Evolutionary conservation across 2,888 invertebrate genomes (phyloP), one percentile per base, ranked within the genome.

Genomic region (Melolontha melolontha): DNA sequence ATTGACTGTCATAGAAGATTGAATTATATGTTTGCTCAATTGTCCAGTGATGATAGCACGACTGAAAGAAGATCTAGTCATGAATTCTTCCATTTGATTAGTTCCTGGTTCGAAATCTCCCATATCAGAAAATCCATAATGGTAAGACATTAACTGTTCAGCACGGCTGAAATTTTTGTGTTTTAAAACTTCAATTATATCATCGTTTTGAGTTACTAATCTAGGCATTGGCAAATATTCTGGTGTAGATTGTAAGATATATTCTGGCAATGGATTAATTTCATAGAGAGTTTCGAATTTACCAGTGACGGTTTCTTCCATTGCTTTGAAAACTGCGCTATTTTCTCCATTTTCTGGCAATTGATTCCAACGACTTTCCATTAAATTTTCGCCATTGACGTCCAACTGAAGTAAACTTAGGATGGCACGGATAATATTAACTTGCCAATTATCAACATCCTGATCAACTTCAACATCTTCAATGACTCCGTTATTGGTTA

Each of bases 221-320:
- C 83, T 82, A 54, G 83, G 70, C 29, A 49, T 27, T 5, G 86
- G 86, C 41, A 84, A 85, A 72, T 89, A 84, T 71, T 86, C 81
- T 0, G 88, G 88, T n/a, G 86, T 77, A 65, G 84, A 83, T 59
- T 88, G 84, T 50, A 88, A 80, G 79, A 87, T 82, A 77, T 87
- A 86, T 22, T 87, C 82, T 5, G 88, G 85, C 55, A 90, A 81
- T 7, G 87, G 88, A 10, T 86, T 85, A 49, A 92, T 86, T 52
- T 91, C 86, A 81, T 92, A 92, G n/a, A 88, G 77, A n/a, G 90
- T 89, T 75, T 91, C 90, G 74, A 90, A 90, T 79, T 88, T 87
- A 54, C 92, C 92, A 54, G 89, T 88, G 17, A 92, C 88, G 41
- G 91, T 88, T 73, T 89, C 86, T 82, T 92, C 92, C 89, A 92